Conservation (phyloP, 2,113 vertebrate genomes). For the Cyanoramphus novaezelandiae region DNA sequence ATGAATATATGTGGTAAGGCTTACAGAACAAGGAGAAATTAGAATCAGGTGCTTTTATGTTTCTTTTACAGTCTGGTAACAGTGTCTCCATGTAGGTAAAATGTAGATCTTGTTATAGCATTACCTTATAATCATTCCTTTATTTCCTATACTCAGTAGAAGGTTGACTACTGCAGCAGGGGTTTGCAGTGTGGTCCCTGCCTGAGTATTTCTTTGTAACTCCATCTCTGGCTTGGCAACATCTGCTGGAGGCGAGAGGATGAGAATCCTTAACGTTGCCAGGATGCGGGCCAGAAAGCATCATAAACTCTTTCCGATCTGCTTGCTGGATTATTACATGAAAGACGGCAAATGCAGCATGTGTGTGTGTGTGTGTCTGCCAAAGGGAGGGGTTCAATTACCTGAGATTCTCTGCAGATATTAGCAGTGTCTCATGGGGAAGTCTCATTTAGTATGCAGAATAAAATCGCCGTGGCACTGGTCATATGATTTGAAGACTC, state of each 20-base stretch:
- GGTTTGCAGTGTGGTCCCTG: background rate
- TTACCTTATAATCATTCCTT: background rate
- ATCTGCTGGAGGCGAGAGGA: background rate
- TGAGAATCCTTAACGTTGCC: background rate
- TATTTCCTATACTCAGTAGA: background rate
- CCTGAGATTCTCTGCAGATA: conserved; percentile 42
- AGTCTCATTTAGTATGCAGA: conserved; percentile 62
- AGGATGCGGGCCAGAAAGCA: background rate
- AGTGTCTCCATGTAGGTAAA: background rate
- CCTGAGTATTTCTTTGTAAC: conserved; percentile 12
- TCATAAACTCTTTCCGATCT: background rate
- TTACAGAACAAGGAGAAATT: background rate
- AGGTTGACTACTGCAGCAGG: background rate
- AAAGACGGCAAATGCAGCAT: background rate
- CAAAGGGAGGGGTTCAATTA: background rate
- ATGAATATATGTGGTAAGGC: background rate
- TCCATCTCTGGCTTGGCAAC: conserved; percentile 10
- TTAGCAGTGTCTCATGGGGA: conserved; percentile 12
- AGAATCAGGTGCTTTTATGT: background rate
- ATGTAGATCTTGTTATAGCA: background rate
- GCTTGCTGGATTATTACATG: background rate
- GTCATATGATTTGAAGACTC: conserved; percentile 57
- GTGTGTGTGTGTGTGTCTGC: background rate
- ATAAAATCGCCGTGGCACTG: conserved; percentile 4
- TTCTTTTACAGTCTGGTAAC: background rate